Conservation (phyloP, 2,797 vertebrate genomes). For the Lacerta viridis region DNA sequence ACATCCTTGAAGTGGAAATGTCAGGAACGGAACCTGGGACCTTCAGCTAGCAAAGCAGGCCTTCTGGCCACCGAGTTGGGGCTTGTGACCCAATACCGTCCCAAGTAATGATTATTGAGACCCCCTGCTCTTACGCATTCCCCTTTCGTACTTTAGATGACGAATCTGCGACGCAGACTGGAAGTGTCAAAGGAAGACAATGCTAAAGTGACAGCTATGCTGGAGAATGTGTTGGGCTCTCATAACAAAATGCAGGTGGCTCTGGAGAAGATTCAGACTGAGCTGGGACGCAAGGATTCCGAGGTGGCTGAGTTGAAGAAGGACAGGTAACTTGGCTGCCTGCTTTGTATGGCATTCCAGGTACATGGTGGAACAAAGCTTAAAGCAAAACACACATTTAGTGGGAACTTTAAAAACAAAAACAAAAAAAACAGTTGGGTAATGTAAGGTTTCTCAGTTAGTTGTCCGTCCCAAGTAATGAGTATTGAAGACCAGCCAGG, state of each 20-base stretch:
- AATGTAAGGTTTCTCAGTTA: no score
- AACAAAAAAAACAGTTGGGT: background rate
- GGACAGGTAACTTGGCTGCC: slow-evolving; percentile 72
- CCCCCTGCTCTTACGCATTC: background rate
- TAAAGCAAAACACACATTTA: background rate
- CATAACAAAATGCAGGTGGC: slow-evolving; percentile 75
- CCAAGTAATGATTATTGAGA: background rate
- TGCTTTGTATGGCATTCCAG: background rate
- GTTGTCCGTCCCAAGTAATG: no score
- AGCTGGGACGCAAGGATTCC: slow-evolving; percentile 72
- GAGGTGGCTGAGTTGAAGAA: slow-evolving; percentile 76
- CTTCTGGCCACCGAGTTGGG: background rate
- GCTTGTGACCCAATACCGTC: no score
- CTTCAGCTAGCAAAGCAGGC: no score
- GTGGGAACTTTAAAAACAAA: background rate
- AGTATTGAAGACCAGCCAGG: no score
- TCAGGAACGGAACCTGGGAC: background rate
- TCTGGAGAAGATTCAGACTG: slow-evolving; percentile 75
- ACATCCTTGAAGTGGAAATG: background rate
- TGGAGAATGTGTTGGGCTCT: slow-evolving; percentile 77
- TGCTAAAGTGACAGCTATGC: slow-evolving; percentile 67
- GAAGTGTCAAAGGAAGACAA: slow-evolving; percentile 71
- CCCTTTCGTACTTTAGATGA: slow-evolving; percentile 64
- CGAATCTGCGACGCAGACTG: slow-evolving; percentile 72
- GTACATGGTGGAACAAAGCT: background rate